Percentiles rank a stretch among this genome's conserved stretches.
Evolutionary conservation across 2,113 vertebrate genomes (phyloP).

Genomic region (Syngnathoides biaculeatus): DNA sequence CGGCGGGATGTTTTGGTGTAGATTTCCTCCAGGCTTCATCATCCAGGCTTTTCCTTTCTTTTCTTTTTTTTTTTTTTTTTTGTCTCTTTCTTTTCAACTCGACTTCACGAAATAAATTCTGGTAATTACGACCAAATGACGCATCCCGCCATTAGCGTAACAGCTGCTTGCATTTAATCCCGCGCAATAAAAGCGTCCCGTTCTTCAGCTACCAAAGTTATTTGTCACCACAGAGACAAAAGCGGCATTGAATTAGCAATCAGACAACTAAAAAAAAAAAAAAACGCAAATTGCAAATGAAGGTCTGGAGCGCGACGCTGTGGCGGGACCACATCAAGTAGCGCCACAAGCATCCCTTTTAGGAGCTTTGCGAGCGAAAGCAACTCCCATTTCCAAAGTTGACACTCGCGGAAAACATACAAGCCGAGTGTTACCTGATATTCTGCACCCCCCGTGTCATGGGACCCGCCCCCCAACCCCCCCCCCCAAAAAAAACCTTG

Average conservation of each 20-base stretch:
- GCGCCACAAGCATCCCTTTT: constrained; percentile 29
- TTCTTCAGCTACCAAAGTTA: constrained; percentile 54
- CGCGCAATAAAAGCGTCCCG: constrained; percentile 55
- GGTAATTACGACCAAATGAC: constrained; percentile 67
- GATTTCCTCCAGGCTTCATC: not conserved
- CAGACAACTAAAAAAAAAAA: constrained; percentile 27
- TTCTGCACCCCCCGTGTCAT: constrained; percentile 61
- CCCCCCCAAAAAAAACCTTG: too few species aligned
- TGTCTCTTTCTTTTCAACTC: constrained; percentile 27
- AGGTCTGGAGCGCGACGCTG: constrained; percentile 3
- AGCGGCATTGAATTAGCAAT: constrained; percentile 32
- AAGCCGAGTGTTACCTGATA: constrained; percentile 63
- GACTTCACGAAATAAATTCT: constrained; percentile 44
- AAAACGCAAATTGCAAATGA: constrained; percentile 5
- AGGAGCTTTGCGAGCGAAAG: constrained; percentile 27
- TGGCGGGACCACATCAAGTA: constrained; percentile 21
- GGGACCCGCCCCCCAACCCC: too few species aligned
- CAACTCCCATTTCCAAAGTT: constrained; percentile 52
- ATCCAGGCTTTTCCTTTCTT: not conserved
- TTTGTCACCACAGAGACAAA: constrained; percentile 60
- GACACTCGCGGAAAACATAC: constrained; percentile 56
- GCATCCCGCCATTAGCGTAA: constrained; percentile 38
- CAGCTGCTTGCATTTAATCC: constrained; percentile 63
- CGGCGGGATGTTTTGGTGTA: constrained; percentile 8
- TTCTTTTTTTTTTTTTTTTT: constrained; percentile 20